A percentile compares a stretch with the other conserved stretches of the same genome.
phyloP scores from a whole-genome alignment of 2,888 invertebrate genomes.

The Invenusta paracnida region DNA sequence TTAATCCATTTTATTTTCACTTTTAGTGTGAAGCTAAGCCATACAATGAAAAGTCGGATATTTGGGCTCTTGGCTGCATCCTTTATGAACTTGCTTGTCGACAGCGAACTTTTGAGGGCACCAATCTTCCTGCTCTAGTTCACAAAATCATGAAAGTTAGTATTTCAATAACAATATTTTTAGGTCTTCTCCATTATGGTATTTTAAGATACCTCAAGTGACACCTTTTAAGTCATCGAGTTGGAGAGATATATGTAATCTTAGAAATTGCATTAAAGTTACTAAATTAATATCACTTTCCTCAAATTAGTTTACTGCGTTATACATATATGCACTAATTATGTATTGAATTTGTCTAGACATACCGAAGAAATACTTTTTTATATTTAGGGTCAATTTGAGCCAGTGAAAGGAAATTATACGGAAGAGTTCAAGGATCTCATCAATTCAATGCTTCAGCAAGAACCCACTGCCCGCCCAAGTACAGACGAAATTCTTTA shows the following conservation, averaged over 20 bases:
- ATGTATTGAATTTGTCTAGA: background rate
- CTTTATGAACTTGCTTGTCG: slow-evolving; percentile 72
- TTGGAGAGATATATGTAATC: too few relatives aligned
- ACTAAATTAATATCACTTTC: too few relatives aligned
- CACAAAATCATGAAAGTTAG: slow-evolving; percentile 70
- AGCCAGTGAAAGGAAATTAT: slow-evolving; percentile 68
- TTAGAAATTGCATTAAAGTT: too few relatives aligned
- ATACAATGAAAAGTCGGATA: slow-evolving; percentile 73
- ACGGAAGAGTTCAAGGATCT: slow-evolving; percentile 67
- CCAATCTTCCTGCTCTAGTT: slow-evolving; percentile 70
- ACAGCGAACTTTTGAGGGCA: slow-evolving; percentile 71
- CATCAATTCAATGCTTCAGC: slow-evolving; percentile 67
- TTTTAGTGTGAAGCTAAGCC: slow-evolving; percentile 71
- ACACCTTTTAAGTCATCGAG: too few relatives aligned
- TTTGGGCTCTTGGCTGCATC: slow-evolving; percentile 75
- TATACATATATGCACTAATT: too few relatives aligned
- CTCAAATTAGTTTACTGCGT: too few relatives aligned
- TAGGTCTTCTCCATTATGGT: background rate
- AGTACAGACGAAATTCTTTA: slow-evolving; percentile 66
- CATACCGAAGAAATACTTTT: too few relatives aligned
- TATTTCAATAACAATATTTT: background rate
- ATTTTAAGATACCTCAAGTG: too few relatives aligned
- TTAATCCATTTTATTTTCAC: slow-evolving; percentile 13
- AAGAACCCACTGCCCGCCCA: slow-evolving; percentile 67
- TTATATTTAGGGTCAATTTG: slow-evolving; percentile 66